Conservation (phyloP, 2,888 invertebrate species). For the Norana najaformis region DNA sequence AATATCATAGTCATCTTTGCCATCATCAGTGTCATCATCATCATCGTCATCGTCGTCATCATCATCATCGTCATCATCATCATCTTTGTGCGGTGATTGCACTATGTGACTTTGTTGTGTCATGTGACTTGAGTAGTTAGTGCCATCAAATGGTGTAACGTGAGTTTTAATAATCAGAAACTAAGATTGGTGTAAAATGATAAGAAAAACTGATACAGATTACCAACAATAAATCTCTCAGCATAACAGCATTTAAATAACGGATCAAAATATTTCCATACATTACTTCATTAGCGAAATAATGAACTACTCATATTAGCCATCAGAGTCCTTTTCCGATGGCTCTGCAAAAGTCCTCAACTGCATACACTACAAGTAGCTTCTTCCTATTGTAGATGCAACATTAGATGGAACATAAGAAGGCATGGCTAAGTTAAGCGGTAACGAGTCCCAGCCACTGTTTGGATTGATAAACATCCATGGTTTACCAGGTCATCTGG, state of each 20-base stretch:
- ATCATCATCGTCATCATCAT: slow-evolving; percentile 21
- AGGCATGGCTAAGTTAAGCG: too few species aligned
- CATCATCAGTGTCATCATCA: neutral
- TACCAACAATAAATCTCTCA: neutral
- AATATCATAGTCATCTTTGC: neutral
- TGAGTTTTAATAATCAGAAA: neutral
- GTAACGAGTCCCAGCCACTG: too few species aligned
- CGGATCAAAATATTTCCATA: neutral
- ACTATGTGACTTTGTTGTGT: neutral
- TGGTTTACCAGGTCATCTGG: too few species aligned
- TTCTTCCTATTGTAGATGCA: too few species aligned
- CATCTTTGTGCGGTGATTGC: neutral
- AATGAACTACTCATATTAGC: neutral
- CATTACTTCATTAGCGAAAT: neutral
- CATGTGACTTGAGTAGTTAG: neutral
- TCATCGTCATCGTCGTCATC: neutral
- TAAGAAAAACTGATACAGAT: neutral
- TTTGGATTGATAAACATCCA: too few species aligned
- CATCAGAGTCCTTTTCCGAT: neutral
- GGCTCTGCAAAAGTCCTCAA: neutral
- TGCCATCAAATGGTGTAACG: neutral
- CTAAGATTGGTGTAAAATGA: neutral
- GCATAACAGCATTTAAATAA: neutral
- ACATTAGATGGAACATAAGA: too few species aligned
- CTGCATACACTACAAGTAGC: too few species aligned